Evolutionary conservation across 2,888 invertebrate species (phyloP), one percentile per base, ranked within the genome.

Genomic region (Mythimna vitellina): DNA sequence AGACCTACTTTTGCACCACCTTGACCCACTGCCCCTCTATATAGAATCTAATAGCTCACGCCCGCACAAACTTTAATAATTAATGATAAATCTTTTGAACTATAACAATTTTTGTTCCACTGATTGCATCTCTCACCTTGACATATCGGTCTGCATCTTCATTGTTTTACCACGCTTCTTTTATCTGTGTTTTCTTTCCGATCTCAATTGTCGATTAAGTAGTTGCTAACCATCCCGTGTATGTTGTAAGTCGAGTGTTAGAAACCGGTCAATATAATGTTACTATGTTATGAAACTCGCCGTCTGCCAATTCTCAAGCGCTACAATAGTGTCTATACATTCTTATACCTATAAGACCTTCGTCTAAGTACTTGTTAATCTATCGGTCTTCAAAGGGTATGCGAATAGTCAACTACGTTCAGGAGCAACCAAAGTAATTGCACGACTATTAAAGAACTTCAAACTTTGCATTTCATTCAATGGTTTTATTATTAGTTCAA

Each of bases 1-100:
- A 78, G 82, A 83, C 87, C 87, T 80, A 86, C 84, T 78, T 87
- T 82, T 81, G 80, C 51, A 58, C 57, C 68, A 63, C 87, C 87
- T 87, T 87, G 88, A 82, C 87, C 81, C 61, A 87, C 81, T 85
- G 82, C 80, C 82, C 81, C 81, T 83, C 81, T 84, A 73, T 84
- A 71, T 73, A 82, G 81, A 69, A 81, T 83, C 80, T 82, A 83
- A 87, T 76, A 75, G 78, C 80, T 75, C 81, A 82, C 73, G 85
- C 80, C 66, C 71, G 79, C 76, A 73, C 77, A 78, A 70, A 75
- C 72, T 76, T 77, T 70, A 80, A 78, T 73, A 82, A 80, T 85
- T 86, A 82, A 78, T 80, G 58, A 62, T 76, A 76, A 72, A 80
- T 82, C 62, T 78, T 82, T 65, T 65, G 65, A 82, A 80, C 78